Evolutionary conservation across 2,888 invertebrate genomes (phyloP).

Genomic region (Phaedon cochleariae): DNA sequence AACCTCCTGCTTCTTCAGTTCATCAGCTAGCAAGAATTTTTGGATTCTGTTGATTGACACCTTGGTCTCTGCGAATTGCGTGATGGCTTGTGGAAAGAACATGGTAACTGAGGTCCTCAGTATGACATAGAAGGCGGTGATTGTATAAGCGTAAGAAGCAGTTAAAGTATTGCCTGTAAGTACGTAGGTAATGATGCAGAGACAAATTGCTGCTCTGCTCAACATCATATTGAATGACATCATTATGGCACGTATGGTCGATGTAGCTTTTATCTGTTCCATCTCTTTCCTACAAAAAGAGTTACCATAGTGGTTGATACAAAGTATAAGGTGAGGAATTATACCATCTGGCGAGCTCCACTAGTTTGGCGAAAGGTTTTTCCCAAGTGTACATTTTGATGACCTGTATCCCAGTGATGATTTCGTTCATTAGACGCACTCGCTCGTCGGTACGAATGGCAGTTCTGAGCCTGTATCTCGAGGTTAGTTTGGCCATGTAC

Average conservation of each 20-base stretch:
- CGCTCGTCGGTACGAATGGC: slow-evolving; percentile 72
- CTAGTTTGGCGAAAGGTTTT: slow-evolving; percentile 48
- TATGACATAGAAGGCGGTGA: slow-evolving; percentile 79
- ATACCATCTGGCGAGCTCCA: slow-evolving; percentile 43
- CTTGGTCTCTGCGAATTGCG: slow-evolving; percentile 74
- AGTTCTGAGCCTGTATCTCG: slow-evolving; percentile 60
- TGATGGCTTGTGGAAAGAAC: slow-evolving; percentile 69
- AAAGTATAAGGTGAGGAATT: too few relatives aligned
- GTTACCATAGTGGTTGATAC: too few relatives aligned
- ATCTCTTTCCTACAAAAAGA: slow-evolving; percentile 75
- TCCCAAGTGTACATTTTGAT: slow-evolving; percentile 53
- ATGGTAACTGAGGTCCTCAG: slow-evolving; percentile 73
- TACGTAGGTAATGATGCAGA: slow-evolving; percentile 80
- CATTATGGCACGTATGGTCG: slow-evolving; percentile 72
- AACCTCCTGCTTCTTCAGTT: slow-evolving; percentile 23
- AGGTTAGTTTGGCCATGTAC: slow-evolving; percentile 54
- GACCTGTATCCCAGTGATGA: slow-evolving; percentile 67
- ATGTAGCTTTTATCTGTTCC: slow-evolving; percentile 68
- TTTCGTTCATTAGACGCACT: slow-evolving; percentile 74
- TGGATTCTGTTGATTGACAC: slow-evolving; percentile 61
- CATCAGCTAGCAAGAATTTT: slow-evolving; percentile 64
- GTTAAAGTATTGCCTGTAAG: slow-evolving; percentile 67
- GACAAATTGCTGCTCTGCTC: slow-evolving; percentile 82
- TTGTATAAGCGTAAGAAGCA: slow-evolving; percentile 75
- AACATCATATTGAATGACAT: slow-evolving; percentile 77